Percentiles rank a stretch among this genome's conserved stretches.
Conservation (phyloP, 1,140 invertebrate genomes). For the Lepidostoma basale region DNA sequence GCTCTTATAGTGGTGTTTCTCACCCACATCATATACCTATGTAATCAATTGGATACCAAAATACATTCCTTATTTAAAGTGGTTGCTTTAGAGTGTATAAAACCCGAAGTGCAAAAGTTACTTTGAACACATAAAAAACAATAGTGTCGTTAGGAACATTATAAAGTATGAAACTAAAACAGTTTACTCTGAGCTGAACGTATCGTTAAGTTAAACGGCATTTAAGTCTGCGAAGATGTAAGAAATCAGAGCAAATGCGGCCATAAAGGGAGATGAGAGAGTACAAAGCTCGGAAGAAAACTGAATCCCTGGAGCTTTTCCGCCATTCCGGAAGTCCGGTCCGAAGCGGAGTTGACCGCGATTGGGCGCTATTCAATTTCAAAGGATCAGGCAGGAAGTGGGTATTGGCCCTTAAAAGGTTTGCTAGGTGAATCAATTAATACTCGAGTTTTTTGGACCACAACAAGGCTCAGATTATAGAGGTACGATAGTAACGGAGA, state of each 20-base stretch:
- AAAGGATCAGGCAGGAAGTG: conserved; percentile 37
- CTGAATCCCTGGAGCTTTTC: conserved; percentile 35
- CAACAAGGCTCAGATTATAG: background rate
- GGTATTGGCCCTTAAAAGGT: conserved; percentile 22
- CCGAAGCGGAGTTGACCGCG: conserved; percentile 27
- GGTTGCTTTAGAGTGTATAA: too few relatives aligned
- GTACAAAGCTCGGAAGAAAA: conserved; percentile 28
- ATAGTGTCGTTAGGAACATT: background rate
- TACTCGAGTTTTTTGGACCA: conserved; percentile 18
- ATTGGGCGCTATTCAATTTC: conserved; percentile 43
- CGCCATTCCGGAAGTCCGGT: conserved; percentile 33
- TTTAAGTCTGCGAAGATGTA: conserved; percentile 20
- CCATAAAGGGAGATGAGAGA: conserved; percentile 33
- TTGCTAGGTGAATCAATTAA: conserved; percentile 39
- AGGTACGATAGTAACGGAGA: too few relatives aligned
- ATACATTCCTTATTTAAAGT: too few relatives aligned
- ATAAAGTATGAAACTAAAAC: background rate
- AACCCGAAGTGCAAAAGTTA: too few relatives aligned
- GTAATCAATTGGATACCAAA: too few relatives aligned
- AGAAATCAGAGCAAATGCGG: conserved; percentile 34
- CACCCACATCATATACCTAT: too few relatives aligned
- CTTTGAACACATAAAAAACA: background rate
- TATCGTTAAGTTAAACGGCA: conserved; percentile 23
- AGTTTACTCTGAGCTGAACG: conserved; percentile 9
- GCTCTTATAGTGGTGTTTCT: too few relatives aligned